These are phyloP conservation scores for Abrostola triplasia DNA, from an alignment of 2,888 invertebrate species.

Conservation along the genomic window DNA sequence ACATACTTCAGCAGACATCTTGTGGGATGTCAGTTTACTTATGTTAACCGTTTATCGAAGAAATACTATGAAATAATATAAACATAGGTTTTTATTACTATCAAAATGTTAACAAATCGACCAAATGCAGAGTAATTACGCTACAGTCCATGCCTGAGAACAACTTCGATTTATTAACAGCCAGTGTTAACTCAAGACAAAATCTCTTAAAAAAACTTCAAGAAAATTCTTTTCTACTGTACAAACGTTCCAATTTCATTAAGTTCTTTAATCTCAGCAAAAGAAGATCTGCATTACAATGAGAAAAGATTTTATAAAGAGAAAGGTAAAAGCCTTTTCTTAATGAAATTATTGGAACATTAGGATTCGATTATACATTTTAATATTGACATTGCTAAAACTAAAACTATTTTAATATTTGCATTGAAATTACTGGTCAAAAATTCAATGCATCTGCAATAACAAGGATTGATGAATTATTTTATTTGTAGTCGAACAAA, in stretches of 20 bases:
- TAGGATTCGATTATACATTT: background rate
- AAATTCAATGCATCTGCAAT: no score
- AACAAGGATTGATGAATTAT: no score
- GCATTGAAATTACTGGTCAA: background rate
- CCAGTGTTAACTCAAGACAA: conserved; percentile 14
- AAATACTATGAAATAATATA: no score
- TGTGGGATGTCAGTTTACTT: conserved; percentile 13
- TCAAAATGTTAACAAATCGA: background rate
- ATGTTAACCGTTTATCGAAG: no score
- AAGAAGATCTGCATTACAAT: conserved; percentile 39
- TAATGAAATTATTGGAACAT: background rate
- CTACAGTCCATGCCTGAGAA: background rate
- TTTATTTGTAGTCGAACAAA: no score
- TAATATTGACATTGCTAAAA: background rate
- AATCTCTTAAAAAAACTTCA: conserved; percentile 1
- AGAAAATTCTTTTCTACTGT: conserved; percentile 11
- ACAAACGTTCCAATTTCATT: conserved; percentile 45
- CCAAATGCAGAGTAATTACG: background rate
- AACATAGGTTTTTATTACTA: no score
- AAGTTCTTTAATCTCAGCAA: conserved; percentile 29
- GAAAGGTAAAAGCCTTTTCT: background rate
- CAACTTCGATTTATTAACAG: conserved; percentile 21
- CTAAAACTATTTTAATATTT: no score
- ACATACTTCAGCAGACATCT: background rate
- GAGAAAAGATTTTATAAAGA: conserved; percentile 13